phyloP scores from a whole-genome alignment of 2,797 vertebrate species.

The Eutrigla gurnardus region DNA sequence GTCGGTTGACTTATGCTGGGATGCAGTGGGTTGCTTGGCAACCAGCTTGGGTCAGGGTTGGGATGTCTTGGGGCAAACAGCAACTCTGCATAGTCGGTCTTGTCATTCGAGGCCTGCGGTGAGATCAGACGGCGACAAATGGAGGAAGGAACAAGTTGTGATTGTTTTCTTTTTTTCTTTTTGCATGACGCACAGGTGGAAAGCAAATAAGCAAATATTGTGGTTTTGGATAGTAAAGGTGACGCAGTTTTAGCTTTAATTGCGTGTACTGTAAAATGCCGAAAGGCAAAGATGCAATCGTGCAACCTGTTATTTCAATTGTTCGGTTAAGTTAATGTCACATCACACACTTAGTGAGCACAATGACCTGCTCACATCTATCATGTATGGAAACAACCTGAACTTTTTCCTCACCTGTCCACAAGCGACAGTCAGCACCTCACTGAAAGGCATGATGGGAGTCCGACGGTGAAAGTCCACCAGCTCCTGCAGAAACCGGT shows the following conservation, averaged over 20 bases:
- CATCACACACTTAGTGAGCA: not conserved
- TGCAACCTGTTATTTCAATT: not conserved
- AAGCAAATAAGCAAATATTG: slow-evolving; percentile 20
- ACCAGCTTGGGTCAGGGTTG: not conserved
- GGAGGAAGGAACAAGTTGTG: not conserved
- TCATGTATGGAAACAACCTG: not conserved
- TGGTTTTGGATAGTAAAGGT: not conserved
- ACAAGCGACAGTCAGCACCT: slow-evolving; percentile 84
- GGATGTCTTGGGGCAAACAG: slow-evolving; percentile 58
- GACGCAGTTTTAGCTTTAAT: not conserved
- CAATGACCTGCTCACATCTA: not conserved
- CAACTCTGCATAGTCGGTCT: slow-evolving; percentile 70
- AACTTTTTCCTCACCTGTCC: slow-evolving; percentile 74
- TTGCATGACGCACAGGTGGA: not conserved
- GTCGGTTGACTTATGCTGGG: not conserved
- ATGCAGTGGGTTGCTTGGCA: slow-evolving; percentile 11
- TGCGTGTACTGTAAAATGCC: not conserved
- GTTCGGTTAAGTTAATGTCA: not conserved
- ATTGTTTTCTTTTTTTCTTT: not conserved
- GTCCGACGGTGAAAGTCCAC: slow-evolving; percentile 81
- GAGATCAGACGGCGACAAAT: slow-evolving; percentile 17
- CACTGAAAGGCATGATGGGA: slow-evolving; percentile 79
- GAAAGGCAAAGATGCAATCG: not conserved
- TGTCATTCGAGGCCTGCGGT: slow-evolving; percentile 53
- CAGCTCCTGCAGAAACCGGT: slow-evolving; percentile 84